phyloP scores from a whole-genome alignment of 2,797 vertebrate species.

The Adelosebastes latens region DNA sequence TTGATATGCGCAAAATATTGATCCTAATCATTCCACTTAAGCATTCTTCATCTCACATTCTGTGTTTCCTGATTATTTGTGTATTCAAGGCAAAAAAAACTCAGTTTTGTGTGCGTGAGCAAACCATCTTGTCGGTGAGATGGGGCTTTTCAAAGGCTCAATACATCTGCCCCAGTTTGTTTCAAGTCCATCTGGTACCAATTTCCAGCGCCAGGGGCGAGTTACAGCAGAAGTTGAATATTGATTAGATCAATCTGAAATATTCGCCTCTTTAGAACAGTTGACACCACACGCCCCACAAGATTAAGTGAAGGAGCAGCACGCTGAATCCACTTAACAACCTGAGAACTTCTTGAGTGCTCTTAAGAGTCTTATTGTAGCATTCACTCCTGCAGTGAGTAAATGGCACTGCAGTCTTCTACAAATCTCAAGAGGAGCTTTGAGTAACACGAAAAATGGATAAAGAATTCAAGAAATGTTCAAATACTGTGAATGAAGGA shows the following conservation, averaged over 20 bases:
- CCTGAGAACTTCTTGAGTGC: conserved; percentile 31
- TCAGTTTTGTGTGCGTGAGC: neutral
- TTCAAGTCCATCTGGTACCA: conserved; percentile 57
- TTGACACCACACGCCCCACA: conserved; percentile 44
- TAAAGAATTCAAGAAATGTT: neutral
- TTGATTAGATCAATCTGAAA: conserved; percentile 65
- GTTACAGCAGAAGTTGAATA: conserved; percentile 62
- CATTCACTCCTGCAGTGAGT: conserved; percentile 18
- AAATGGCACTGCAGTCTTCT: neutral
- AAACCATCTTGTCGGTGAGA: conserved; percentile 15
- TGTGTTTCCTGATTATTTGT: conserved; percentile 5
- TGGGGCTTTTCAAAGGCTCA: conserved; percentile 32
- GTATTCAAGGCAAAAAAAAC: conserved; percentile 3
- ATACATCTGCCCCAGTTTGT: conserved; percentile 52
- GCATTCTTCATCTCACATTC: neutral
- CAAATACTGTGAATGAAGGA: neutral
- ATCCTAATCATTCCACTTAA: neutral
- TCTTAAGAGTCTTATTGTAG: conserved; percentile 14
- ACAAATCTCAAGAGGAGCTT: neutral
- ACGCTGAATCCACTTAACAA: conserved; percentile 45
- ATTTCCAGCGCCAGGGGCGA: conserved; percentile 34
- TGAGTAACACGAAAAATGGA: neutral
- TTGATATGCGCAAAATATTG: neutral
- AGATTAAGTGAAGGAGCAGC: conserved; percentile 52
- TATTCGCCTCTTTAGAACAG: conserved; percentile 50